Evolutionary conservation across 2,797 vertebrate genomes (phyloP).

Genomic region (Chelonia mydas): DNA sequence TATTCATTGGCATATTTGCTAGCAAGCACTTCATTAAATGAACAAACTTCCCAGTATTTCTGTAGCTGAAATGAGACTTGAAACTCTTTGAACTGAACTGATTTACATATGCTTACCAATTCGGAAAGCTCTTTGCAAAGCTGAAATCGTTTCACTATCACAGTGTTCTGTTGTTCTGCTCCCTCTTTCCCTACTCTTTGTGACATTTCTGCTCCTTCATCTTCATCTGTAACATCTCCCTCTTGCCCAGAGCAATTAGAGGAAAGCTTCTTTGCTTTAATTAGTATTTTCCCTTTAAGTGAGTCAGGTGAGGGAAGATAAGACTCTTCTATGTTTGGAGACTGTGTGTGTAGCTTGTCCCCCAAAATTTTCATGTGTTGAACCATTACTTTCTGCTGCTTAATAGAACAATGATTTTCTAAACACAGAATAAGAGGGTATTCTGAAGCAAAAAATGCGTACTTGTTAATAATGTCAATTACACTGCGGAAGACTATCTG

Average conservation of each 20-base stretch:
- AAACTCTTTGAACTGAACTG: conserved; percentile 96
- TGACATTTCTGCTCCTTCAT: conserved; percentile 97
- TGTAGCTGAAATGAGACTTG: conserved; percentile 93
- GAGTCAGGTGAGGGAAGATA: conserved; percentile 93
- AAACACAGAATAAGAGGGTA: conserved; percentile 95
- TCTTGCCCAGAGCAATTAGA: conserved; percentile 89
- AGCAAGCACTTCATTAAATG: conserved; percentile 97
- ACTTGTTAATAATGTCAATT: conserved; percentile 97
- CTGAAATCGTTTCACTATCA: conserved; percentile 89
- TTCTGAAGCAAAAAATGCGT: conserved; percentile 94
- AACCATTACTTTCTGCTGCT: conserved; percentile 96
- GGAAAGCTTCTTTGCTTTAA: conserved; percentile 95
- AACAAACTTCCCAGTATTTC: conserved; percentile 98
- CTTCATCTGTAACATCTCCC: conserved; percentile 97
- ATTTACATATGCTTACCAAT: conserved; percentile 95
- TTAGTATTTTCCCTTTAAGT: conserved; percentile 92
- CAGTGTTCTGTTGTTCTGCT: conserved; percentile 84
- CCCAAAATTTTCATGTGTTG: conserved; percentile 97
- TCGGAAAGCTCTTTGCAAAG: conserved; percentile 97
- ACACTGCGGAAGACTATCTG: conserved; percentile 96
- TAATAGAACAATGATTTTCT: conserved; percentile 97
- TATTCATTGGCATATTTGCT: conserved; percentile 92
- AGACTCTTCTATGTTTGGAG: conserved; percentile 90
- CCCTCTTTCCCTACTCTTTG: conserved; percentile 90
- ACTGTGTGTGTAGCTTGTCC: conserved; percentile 89